Conservation (phyloP, 2,888 invertebrate species). For the Lycocerus yunnanus region DNA sequence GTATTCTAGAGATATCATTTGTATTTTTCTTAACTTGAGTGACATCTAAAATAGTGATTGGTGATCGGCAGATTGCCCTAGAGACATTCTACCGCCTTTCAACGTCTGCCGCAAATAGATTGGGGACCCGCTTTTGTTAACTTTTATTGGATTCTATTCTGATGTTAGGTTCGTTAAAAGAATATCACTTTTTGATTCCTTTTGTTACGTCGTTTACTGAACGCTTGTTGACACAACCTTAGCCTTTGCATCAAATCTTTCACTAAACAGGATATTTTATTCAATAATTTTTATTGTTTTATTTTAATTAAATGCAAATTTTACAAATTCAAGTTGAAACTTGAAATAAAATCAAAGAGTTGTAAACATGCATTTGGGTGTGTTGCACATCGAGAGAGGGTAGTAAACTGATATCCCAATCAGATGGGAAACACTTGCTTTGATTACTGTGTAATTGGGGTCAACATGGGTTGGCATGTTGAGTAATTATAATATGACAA, state of each 20-base stretch:
- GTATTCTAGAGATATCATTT: slow-evolving; percentile 37
- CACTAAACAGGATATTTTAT: background rate
- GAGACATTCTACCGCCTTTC: slow-evolving; percentile 41
- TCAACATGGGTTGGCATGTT: background rate
- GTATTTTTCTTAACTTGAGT: slow-evolving; percentile 39
- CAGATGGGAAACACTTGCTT: background rate
- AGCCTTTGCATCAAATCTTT: slow-evolving; percentile 15
- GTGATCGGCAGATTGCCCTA: slow-evolving; percentile 41
- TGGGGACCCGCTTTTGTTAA: slow-evolving; percentile 42
- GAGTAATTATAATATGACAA: background rate
- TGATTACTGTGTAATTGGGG: background rate
- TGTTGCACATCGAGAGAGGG: background rate
- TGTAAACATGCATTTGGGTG: background rate
- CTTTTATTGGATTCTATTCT: slow-evolving; percentile 45
- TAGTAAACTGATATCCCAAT: background rate
- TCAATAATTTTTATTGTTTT: slow-evolving; percentile 2
- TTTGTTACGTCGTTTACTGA: slow-evolving; percentile 35
- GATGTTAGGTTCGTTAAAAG: slow-evolving; percentile 40
- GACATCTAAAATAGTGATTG: slow-evolving; percentile 45
- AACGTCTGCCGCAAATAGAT: slow-evolving; percentile 43
- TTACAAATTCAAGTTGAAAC: background rate
- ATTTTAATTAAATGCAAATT: background rate
- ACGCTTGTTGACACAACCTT: slow-evolving; percentile 35
- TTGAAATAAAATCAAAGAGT: background rate
- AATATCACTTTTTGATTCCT: slow-evolving; percentile 33